These are phyloP conservation scores for Trachymyrmex septentrionalis DNA, from an alignment of 1,140 invertebrate species.

Conservation along the genomic window DNA sequence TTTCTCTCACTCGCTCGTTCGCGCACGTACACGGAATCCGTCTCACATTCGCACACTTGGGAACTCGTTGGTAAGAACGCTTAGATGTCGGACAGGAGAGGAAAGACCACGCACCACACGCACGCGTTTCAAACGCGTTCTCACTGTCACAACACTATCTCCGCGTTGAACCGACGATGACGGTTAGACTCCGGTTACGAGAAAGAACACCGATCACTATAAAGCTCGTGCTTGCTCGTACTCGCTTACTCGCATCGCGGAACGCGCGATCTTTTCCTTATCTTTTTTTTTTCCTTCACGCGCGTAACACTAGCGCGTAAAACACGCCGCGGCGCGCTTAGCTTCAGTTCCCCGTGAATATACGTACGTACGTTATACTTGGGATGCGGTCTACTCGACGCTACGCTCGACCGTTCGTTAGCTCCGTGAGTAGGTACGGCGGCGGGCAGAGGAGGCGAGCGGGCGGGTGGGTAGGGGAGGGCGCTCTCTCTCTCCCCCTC, in stretches of 20 bases:
- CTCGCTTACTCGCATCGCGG: constrained; percentile 49
- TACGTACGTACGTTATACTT: constrained; percentile 82
- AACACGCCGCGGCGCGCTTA: constrained; percentile 64
- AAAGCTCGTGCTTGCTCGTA: constrained; percentile 40
- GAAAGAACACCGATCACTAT: constrained; percentile 37
- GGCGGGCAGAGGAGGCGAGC: constrained; percentile 70
- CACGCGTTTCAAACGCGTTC: constrained; percentile 67
- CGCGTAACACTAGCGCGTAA: constrained; percentile 56
- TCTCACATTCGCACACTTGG: constrained; percentile 57
- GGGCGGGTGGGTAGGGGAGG: constrained; percentile 79
- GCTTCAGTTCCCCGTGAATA: constrained; percentile 67
- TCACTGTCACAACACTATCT: constrained; percentile 59
- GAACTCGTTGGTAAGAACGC: constrained; percentile 61
- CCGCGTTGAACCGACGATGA: constrained; percentile 1
- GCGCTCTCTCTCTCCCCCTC: constrained; percentile 78
- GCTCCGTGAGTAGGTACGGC: constrained; percentile 81
- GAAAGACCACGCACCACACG: constrained; percentile 64
- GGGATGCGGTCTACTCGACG: constrained; percentile 86
- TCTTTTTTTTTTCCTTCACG: constrained; percentile 32
- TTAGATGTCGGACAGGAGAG: constrained; percentile 54
- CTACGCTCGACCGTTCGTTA: constrained; percentile 85
- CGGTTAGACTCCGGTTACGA: constrained; percentile 30
- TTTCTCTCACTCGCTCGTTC: constrained; percentile 11
- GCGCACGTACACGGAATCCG: constrained; percentile 53
- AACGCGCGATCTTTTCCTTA: constrained; percentile 55